Conservation (phyloP, 2,113 vertebrate species). For the Coturnix japonica region DNA sequence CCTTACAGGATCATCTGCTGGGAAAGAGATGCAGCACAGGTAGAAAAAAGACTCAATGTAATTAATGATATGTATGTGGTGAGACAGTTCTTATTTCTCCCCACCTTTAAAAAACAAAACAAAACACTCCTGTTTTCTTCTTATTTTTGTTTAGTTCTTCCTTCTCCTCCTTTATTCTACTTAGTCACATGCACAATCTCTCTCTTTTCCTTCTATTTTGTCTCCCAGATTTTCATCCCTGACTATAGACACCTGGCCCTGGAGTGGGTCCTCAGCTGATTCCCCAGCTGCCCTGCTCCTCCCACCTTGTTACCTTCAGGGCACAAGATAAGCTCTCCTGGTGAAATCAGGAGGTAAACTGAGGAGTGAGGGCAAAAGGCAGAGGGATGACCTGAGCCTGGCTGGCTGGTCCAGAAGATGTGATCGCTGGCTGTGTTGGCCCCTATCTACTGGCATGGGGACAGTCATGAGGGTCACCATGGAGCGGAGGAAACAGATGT, state of each 20-base stretch:
- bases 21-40: background rate
- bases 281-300: background rate
- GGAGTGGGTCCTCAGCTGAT: background rate
- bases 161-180: background rate
- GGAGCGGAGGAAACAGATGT: background rate
- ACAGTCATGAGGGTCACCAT: accelerated
- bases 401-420: background rate
- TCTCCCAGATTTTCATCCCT: background rate
- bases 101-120: background rate
- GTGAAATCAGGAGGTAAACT: background rate
- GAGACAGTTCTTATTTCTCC: background rate
- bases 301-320: background rate
- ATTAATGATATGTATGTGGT: background rate
- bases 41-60: background rate
- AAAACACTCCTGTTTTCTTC: background rate
- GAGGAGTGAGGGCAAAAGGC: background rate
- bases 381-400: background rate
- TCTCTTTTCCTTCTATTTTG: background rate
- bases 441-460: background rate
- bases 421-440: background rate
- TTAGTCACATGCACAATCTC: background rate
- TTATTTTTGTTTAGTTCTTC: background rate
- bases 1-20: background rate
- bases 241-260: background rate
- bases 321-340: background rate